Evolutionary conservation across 2,888 invertebrate genomes (phyloP), one percentile per base, ranked within the genome.

Genomic region (Caenorhabditis panamensis): DNA sequence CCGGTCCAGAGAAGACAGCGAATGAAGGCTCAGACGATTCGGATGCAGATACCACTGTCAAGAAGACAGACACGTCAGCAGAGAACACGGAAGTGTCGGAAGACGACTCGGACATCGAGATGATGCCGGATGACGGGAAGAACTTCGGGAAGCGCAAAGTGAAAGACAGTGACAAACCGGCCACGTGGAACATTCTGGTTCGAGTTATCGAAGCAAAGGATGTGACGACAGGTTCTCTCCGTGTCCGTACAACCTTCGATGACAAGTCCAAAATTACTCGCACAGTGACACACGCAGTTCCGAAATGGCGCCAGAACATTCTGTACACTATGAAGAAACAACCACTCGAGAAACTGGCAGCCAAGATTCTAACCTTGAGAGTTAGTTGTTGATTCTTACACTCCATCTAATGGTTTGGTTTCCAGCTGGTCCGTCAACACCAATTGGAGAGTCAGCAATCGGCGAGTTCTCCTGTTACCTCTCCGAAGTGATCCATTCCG

Each of bases 121-220:
- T 82, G 20, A 8, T 72, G 4, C 49, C 61, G 53, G 79, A 79
- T 31, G 66, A 80, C 11, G 76, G 82, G 11, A 49, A 59, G 26
- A 76, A 68, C 22, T 82, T 84, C 37, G 84, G 82, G n/a, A 79
- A 66, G 49, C 53, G 61, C 4, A 66, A 82, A 26, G 62, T 82
- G 18, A 53, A 66, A 41, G 81, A 86, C 59, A 76, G 82, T 1
- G 82, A 81, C 62, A 80, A 84, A n/a, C 75, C 79, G 28, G 71
- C 67, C 16, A 84, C 79, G 11, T 86, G 83, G 81, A 82, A 86
- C 63, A 79, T 86, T 51, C 66, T 84, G 20, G 64, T 87, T 9
- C 59, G 87, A 22, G 56, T 84, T 2, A 87, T 87, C 63, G 84
- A 86, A 37, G 85, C 83, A 20, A 77, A 83, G 13, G 85, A 87